A percentile compares a stretch with the other conserved stretches of the same genome.
These are phyloP conservation scores for Macaria notata DNA, from an alignment of 2,888 invertebrate species.

Conservation along the genomic window DNA sequence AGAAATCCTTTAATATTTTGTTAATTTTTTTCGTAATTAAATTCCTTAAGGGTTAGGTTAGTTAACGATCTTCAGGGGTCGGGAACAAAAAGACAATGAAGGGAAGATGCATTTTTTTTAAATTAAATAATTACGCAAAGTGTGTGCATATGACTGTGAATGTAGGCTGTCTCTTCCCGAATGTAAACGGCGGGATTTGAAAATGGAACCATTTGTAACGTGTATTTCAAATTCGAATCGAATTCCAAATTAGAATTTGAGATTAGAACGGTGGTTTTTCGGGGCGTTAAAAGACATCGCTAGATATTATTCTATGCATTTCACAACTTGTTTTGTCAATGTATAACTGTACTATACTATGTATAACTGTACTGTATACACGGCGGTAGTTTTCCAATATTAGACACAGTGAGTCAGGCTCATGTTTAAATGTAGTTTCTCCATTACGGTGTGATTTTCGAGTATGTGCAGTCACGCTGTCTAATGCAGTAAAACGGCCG, in stretches of 20 bases:
- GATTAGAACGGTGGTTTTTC: constrained; percentile 26
- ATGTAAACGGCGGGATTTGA: constrained; percentile 4
- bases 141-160: constrained; percentile 30
- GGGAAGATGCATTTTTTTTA: constrained; percentile 67
- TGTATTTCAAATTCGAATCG: constrained; percentile 34
- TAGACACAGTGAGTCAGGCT: constrained; percentile 21
- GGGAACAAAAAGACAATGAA: constrained; percentile 80
- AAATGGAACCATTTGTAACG: constrained; percentile 3
- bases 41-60: constrained; percentile 69
- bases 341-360: constrained; percentile 31
- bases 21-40: constrained; percentile 76
- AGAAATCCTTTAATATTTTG: constrained; percentile 79
- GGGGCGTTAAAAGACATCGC: constrained; percentile 65
- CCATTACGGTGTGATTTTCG: constrained; percentile 32
- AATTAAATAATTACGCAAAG: constrained; percentile 30
- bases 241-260: background rate
- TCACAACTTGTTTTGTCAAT: constrained; percentile 64
- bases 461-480: constrained; percentile 33
- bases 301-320: constrained; percentile 65
- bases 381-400: constrained; percentile 23
- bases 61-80: constrained; percentile 67
- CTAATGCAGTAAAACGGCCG: constrained; percentile 40
- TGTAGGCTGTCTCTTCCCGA: constrained; percentile 3
- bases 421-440: constrained; percentile 25
- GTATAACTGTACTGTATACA: constrained; percentile 11